These are phyloP conservation scores for Corella eumyota DNA, from an alignment of 23 tunicate species.

Conservation along the genomic window DNA sequence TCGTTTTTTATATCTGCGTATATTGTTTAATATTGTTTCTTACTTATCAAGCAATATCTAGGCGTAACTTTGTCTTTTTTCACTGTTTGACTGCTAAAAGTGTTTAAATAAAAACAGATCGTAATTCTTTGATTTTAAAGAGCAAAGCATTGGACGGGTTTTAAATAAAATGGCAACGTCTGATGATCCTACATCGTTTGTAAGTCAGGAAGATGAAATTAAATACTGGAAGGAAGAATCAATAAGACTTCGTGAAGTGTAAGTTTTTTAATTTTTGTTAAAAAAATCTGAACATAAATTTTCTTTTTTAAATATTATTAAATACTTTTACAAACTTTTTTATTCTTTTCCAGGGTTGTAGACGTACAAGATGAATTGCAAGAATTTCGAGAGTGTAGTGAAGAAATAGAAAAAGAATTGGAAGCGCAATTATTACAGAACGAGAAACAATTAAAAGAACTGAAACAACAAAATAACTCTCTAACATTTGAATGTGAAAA, in stretches of 20 bases:
- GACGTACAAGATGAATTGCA: conserved; percentile 76
- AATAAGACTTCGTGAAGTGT: conserved; percentile 41
- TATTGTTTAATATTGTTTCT: too few relatives aligned
- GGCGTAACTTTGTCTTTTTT: too few relatives aligned
- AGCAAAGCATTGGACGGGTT: too few relatives aligned
- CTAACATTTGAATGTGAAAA: conserved; percentile 74
- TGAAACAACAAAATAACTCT: conserved; percentile 60
- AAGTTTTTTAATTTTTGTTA: too few relatives aligned
- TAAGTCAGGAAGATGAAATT: conserved; percentile 31
- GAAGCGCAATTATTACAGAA: conserved; percentile 59
- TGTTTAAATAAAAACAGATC: too few relatives aligned
- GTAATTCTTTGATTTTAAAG: too few relatives aligned
- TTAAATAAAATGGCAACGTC: conserved; percentile 11
- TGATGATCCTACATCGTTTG: conserved; percentile 20
- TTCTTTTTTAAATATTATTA: too few relatives aligned
- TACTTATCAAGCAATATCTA: too few relatives aligned
- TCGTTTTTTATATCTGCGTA: too few relatives aligned
- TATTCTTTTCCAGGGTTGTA: conserved; percentile 26
- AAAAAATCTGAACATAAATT: too few relatives aligned
- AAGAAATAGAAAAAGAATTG: conserved; percentile 75
- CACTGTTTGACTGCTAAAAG: too few relatives aligned
- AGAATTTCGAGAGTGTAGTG: conserved; percentile 78
- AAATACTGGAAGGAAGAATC: conserved; percentile 69
- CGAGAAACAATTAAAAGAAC: conserved; percentile 62
- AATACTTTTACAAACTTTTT: too few relatives aligned